Evolutionary conservation across 2,797 vertebrate species (phyloP).

Genomic region (Neopelma chrysocephalum): DNA sequence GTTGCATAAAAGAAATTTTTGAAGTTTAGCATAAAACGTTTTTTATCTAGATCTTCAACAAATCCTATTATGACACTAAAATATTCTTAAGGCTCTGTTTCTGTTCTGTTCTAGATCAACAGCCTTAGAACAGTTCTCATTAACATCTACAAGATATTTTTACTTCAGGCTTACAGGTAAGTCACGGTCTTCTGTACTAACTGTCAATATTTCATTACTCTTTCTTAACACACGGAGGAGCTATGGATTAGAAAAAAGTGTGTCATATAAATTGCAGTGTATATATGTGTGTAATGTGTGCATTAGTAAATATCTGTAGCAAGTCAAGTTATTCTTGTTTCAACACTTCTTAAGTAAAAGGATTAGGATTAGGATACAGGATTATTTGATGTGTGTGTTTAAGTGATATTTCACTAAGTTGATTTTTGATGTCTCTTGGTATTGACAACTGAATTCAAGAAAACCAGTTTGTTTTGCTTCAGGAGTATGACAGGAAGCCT

Average conservation of each 20-base stretch:
- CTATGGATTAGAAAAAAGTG: background rate
- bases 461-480: background rate
- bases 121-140: conserved; percentile 82
- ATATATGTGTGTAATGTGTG: background rate
- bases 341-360: background rate
- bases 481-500: background rate
- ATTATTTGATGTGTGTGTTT: background rate
- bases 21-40: background rate
- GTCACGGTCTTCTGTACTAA: background rate
- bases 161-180: conserved; percentile 94
- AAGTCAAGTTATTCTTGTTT: background rate
- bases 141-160: conserved; percentile 89
- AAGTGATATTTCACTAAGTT: background rate
- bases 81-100: background rate
- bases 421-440: background rate
- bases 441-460: background rate
- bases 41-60: background rate
- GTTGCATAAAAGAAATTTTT: background rate
- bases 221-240: background rate
- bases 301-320: background rate
- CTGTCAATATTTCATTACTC: background rate
- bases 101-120: conserved; percentile 80
- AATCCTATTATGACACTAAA: background rate
- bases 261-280: background rate
- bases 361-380: background rate